These are phyloP conservation scores for Nyctalus aviator DNA, from an alignment of 2,797 vertebrate species.

Conservation along the genomic window DNA sequence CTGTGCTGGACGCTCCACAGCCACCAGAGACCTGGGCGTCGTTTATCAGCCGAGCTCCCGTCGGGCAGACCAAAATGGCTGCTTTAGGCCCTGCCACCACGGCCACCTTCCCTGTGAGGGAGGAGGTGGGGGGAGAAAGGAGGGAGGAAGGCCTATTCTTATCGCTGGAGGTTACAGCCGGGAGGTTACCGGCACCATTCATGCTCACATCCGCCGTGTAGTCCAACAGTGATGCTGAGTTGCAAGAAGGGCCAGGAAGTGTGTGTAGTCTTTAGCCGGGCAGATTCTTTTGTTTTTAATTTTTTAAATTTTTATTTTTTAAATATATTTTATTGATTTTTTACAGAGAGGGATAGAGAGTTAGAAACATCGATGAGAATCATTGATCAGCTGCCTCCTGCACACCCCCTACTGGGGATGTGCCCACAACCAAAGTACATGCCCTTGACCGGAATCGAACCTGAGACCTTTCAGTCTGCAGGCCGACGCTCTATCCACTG, in stretches of 20 bases:
- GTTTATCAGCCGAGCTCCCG: no score
- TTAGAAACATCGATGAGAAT: no score
- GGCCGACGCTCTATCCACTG: no score
- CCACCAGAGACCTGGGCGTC: background rate
- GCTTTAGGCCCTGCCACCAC: background rate
- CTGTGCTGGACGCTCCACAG: background rate
- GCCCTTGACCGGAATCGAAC: no score
- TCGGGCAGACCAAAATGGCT: background rate
- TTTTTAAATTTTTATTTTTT: no score
- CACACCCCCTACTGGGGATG: no score
- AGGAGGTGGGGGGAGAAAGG: fast-evolving
- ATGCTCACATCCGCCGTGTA: background rate
- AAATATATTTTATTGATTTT: no score
- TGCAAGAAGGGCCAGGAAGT: background rate
- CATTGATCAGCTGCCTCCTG: no score
- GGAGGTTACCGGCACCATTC: background rate
- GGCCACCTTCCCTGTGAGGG: background rate
- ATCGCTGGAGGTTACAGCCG: background rate
- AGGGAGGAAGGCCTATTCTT: background rate
- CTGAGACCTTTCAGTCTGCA: no score
- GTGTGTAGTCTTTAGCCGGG: background rate
- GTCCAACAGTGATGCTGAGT: background rate
- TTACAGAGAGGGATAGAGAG: no score
- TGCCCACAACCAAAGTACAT: no score
- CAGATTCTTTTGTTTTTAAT: background rate